phyloP scores from a whole-genome alignment of 2,113 vertebrate species.

The Osmerus eperlanus region DNA sequence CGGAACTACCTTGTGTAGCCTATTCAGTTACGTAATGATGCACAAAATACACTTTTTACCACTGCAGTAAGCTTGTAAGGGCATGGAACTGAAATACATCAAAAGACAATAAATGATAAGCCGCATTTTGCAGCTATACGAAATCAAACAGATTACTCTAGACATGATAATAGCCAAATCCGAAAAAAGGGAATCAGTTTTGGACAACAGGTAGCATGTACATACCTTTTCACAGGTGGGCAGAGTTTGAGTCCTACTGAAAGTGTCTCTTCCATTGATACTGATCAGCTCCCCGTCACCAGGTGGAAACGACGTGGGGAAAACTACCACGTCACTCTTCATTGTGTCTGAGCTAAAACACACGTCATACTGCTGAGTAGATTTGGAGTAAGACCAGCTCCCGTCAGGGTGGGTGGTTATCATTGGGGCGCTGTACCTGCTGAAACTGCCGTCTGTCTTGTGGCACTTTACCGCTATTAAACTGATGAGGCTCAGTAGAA shows the following conservation, averaged over 20 bases:
- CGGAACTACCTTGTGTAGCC: too few species aligned
- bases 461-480: slow-evolving; percentile 20
- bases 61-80: too few species aligned
- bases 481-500: slow-evolving; percentile 33
- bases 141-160: too few species aligned
- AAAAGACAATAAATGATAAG: too few species aligned
- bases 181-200: too few species aligned
- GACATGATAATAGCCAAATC: too few species aligned
- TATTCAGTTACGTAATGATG: too few species aligned
- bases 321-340: slow-evolving; percentile 16
- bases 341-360: slow-evolving; percentile 3
- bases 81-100: background rate
- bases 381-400: slow-evolving; percentile 14
- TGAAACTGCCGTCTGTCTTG: slow-evolving; percentile 13
- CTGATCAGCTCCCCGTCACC: slow-evolving; percentile 12
- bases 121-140: background rate
- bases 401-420: slow-evolving; percentile 7
- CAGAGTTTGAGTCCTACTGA: background rate
- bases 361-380: slow-evolving; percentile 13
- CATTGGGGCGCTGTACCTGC: slow-evolving; percentile 6
- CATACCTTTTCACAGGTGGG: slow-evolving; percentile 12
- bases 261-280: slow-evolving; percentile 8
- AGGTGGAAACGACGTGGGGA: slow-evolving; percentile 9
- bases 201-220: background rate
- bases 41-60: too few species aligned